These are phyloP conservation scores for Drosophila mimetica DNA, from an alignment of 2,888 invertebrate genomes.

Conservation along the genomic window DNA sequence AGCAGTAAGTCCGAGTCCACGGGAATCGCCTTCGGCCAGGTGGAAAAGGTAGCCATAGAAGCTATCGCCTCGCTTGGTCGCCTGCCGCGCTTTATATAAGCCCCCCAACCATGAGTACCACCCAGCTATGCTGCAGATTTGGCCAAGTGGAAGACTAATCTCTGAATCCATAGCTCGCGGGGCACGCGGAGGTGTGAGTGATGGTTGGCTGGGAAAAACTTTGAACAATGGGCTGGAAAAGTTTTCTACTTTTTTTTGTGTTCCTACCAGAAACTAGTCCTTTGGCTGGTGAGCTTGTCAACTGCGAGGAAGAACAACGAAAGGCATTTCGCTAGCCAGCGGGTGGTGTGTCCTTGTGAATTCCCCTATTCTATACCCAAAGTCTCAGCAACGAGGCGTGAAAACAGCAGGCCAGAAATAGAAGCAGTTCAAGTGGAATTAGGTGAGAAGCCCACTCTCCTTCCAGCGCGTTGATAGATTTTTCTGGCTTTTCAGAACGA, in stretches of 20 bases:
- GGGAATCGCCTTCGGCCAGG: slow-evolving; percentile 52
- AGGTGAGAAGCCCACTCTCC: slow-evolving; percentile 5
- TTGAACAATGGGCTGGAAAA: slow-evolving; percentile 73
- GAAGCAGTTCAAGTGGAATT: slow-evolving; percentile 24
- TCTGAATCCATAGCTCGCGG: slow-evolving; percentile 59
- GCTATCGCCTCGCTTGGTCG: slow-evolving; percentile 36
- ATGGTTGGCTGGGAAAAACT: slow-evolving; percentile 53
- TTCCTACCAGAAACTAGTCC: slow-evolving; percentile 59
- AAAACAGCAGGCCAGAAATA: slow-evolving; percentile 51
- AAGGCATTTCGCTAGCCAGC: slow-evolving; percentile 60
- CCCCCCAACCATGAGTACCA: slow-evolving; percentile 39
- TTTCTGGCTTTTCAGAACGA: slow-evolving; percentile 51
- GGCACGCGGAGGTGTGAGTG: slow-evolving; percentile 21
- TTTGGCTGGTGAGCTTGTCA: slow-evolving; percentile 71
- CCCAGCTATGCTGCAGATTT: slow-evolving; percentile 66
- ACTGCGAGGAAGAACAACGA: slow-evolving; percentile 71
- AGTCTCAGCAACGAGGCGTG: slow-evolving; percentile 65
- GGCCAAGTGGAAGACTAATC: slow-evolving; percentile 81
- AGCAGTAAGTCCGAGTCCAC: slow-evolving; percentile 6
- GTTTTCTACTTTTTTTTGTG: slow-evolving; percentile 47
- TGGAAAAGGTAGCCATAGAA: slow-evolving; percentile 30
- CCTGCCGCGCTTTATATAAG: slow-evolving; percentile 38
- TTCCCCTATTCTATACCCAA: slow-evolving; percentile 5
- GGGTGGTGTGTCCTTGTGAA: slow-evolving; percentile 47
- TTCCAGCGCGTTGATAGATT: slow-evolving; percentile 54